Evolutionary conservation across 2,888 invertebrate genomes (phyloP).

Genomic region (Zelleria hepariella): DNA sequence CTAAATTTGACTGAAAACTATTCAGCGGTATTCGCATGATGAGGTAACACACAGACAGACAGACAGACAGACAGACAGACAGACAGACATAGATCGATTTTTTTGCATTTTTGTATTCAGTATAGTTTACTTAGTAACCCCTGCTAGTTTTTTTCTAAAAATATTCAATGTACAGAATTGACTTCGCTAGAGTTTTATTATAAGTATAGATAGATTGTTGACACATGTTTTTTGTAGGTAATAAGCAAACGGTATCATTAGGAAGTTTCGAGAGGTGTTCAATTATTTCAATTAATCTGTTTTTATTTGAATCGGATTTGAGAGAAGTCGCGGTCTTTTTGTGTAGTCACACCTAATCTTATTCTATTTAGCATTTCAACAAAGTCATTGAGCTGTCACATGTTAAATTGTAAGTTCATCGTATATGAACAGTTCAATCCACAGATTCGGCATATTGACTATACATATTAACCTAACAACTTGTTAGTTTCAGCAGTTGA

Average conservation of each 20-base stretch:
- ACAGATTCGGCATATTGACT: slow-evolving; percentile 19
- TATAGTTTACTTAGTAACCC: too few relatives aligned
- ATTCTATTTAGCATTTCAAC: slow-evolving; percentile 26
- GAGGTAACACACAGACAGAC: too few relatives aligned
- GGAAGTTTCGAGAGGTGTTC: slow-evolving; percentile 17
- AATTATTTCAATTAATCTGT: slow-evolving; percentile 18
- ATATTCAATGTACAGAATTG: too few relatives aligned
- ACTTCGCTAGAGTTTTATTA: too few relatives aligned
- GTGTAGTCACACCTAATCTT: slow-evolving; percentile 14
- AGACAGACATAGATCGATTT: too few relatives aligned
- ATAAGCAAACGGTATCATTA: slow-evolving; percentile 22
- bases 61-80: too few relatives aligned
- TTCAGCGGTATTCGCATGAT: too few relatives aligned
- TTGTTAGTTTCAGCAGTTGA: slow-evolving; percentile 17
- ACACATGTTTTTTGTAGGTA: slow-evolving; percentile 25
- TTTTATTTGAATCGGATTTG: slow-evolving; percentile 11
- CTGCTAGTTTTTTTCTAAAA: too few relatives aligned
- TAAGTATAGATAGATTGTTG: too few relatives aligned
- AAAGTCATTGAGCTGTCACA: slow-evolving; percentile 19
- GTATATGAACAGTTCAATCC: slow-evolving; percentile 21
- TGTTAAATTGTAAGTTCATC: slow-evolving; percentile 15
- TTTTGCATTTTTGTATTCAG: too few relatives aligned
- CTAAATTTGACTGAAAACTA: too few relatives aligned
- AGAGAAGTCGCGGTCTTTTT: slow-evolving; percentile 16
- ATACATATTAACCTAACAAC: slow-evolving; percentile 18